Evolutionary conservation across 2,888 invertebrate genomes (phyloP), one percentile per base, ranked within the genome.

Genomic region (Horisme vitalbata): DNA sequence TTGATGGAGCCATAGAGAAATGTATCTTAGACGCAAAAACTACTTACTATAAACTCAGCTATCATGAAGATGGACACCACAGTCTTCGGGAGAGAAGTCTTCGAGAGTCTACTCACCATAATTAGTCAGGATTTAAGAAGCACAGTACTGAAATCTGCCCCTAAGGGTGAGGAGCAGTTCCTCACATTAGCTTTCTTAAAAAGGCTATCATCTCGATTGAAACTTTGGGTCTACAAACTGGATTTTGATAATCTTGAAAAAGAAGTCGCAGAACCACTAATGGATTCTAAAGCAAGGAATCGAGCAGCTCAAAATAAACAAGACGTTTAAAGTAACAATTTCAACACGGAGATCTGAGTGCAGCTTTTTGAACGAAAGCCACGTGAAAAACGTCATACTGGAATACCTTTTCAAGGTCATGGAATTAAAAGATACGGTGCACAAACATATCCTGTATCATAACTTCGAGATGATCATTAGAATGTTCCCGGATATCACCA

Each of bases 201-300:
- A 28, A 99, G 99, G 87, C 91, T 99, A 50, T 94, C 96, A 34
- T 97, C 98, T 30, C 91, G 99, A 63, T 92, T 99, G 15, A 96
- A 96, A 79, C 92, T 99, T 53, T 99, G 99, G 99, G 96, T 98
- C 52, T 99, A 99, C 90, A 99, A 99, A 80, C 90, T 99, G 59
- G 99, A 99, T 89, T 99, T 98, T 86, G 99, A 99, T 83, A 96
- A 95, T 81, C 94, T 96, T 67, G 99, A 99, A 91, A 92, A 97
- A 94, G 99, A 99, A 93, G 96, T 99, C 73, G 98, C 98, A 38
- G 99, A 99, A 87, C 99, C 99, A 30, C 89, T 99, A 65, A 98
- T 98, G 97, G 99, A 99, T 90, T n/a, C 90, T 99, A 65, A 99
- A 99, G 90, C 96, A 97, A 79, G 99, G 99, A 49, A 95, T 99